A percentile compares a stretch with the other conserved stretches of the same genome.
phyloP scores from a whole-genome alignment of 2,888 invertebrate species.

The Capitulum mitella region DNA sequence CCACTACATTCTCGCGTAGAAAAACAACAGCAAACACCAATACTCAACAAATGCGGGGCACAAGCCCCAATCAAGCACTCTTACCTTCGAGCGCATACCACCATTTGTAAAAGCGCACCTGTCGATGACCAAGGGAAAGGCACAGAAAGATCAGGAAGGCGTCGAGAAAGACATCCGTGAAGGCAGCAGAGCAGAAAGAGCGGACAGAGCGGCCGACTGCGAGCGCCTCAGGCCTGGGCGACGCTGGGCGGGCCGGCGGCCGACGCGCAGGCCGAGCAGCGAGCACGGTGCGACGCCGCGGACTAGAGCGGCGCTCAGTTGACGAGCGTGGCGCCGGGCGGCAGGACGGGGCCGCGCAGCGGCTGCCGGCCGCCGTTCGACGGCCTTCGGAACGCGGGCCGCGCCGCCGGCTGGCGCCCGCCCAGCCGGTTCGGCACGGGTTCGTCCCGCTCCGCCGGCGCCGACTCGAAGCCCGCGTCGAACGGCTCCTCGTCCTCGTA shows the following conservation, averaged over 20 bases:
- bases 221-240: neutral
- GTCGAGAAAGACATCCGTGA: too few relatives aligned
- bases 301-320: slow-evolving; percentile 2
- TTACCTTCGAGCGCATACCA: neutral
- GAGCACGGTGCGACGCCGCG: neutral
- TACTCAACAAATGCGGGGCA: neutral
- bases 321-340: neutral
- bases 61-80: too few relatives aligned
- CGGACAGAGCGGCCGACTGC: neutral
- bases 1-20: neutral
- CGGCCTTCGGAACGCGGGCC: neutral
- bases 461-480: neutral
- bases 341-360: neutral
- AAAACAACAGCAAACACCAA: neutral
- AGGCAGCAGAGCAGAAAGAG: neutral
- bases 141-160: neutral
- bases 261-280: too few relatives aligned
- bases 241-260: too few relatives aligned
- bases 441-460: neutral
- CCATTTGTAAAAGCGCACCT: neutral
- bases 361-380: neutral
- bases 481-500: neutral
- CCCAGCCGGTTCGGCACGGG: neutral
- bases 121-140: neutral
- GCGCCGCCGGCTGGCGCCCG: neutral